A percentile compares a stretch with the other conserved stretches of the same genome.
These are phyloP conservation scores for Avahi laniger DNA, from an alignment of 2,797 vertebrate species.

Conservation along the genomic window DNA sequence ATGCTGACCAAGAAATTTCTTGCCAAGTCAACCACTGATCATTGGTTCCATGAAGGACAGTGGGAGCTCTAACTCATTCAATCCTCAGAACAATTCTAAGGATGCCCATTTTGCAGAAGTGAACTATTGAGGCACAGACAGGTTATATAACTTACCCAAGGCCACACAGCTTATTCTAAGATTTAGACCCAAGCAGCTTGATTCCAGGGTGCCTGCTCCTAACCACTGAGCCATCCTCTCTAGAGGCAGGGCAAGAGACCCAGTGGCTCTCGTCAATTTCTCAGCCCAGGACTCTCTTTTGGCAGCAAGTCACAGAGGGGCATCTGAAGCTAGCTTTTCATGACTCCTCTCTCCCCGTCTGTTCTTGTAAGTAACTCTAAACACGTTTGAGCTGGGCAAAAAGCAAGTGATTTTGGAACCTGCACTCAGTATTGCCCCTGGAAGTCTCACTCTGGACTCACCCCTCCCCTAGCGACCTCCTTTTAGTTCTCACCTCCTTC, in stretches of 20 bases:
- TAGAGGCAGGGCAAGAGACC: background rate
- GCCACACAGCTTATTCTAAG: background rate
- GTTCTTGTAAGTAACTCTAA: background rate
- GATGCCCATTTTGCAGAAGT: background rate
- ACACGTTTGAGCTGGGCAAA: background rate
- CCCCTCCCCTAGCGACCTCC: slow-evolving; percentile 42
- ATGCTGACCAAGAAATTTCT: background rate
- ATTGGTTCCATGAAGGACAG: background rate
- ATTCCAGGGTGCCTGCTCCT: background rate
- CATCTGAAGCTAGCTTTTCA: background rate
- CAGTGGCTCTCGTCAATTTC: background rate
- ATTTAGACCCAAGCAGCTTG: background rate
- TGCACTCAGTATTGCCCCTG: background rate
- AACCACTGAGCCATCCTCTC: background rate
- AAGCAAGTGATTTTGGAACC: background rate
- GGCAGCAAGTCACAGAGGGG: background rate
- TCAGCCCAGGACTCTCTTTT: background rate
- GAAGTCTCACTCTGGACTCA: background rate
- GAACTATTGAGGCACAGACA: background rate
- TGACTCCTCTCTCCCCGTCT: background rate
- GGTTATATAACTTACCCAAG: background rate
- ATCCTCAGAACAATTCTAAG: background rate
- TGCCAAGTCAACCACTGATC: background rate
- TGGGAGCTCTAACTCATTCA: background rate
- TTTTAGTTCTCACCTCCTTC: slow-evolving; percentile 68